Conservation (phyloP, 2,888 invertebrate genomes). For the Physocephala rufipes region DNA sequence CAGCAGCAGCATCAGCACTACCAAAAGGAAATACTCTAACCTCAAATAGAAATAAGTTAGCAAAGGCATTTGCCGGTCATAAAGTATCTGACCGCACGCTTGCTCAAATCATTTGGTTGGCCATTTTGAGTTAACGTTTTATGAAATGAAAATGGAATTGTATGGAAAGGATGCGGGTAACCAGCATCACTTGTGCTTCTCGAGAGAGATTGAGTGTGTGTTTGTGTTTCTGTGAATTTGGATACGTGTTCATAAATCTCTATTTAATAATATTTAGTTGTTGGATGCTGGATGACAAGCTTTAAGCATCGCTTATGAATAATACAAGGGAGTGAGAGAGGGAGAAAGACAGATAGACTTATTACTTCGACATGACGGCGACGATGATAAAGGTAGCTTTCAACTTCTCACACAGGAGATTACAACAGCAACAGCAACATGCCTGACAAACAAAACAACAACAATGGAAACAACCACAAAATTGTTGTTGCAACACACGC, state of each 20-base stretch:
- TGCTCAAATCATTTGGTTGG: too few species aligned
- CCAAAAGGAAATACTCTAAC: background rate
- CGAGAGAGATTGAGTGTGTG: background rate
- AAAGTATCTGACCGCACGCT: too few species aligned
- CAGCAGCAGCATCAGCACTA: background rate
- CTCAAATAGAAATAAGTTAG: background rate
- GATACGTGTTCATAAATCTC: background rate
- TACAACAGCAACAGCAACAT: background rate
- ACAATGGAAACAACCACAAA: too few species aligned
- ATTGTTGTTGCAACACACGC: too few species aligned
- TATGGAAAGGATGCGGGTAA: constrained; percentile 11
- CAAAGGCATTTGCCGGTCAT: background rate
- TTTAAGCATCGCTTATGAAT: background rate
- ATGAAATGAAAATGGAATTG: constrained; percentile 5
- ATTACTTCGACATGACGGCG: constrained; percentile 23
- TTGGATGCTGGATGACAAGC: constrained; percentile 18
- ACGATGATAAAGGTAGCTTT: constrained; percentile 25
- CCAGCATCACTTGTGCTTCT: background rate
- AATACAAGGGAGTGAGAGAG: too few species aligned
- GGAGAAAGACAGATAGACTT: background rate
- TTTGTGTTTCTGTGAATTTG: background rate
- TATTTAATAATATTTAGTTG: background rate
- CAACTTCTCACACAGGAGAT: constrained; percentile 12
- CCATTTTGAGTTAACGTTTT: background rate
- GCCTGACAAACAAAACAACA: too few species aligned